These are phyloP conservation scores for Drosophila bifasciata DNA, from an alignment of 1,140 invertebrate genomes.

Conservation along the genomic window DNA sequence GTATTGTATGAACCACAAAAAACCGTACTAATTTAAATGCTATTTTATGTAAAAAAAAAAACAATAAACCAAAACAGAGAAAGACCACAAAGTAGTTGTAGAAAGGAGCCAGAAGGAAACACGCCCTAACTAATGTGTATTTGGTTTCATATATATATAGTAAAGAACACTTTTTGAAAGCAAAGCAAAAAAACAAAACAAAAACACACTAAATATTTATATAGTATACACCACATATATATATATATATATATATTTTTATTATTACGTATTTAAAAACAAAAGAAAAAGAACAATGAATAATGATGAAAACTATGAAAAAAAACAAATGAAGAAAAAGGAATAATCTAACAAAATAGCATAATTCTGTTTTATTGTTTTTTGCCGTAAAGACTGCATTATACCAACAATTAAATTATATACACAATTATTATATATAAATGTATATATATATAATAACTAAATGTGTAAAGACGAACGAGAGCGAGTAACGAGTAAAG, in stretches of 20 bases:
- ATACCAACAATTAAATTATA: conserved; percentile 83
- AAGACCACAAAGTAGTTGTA: too few species aligned
- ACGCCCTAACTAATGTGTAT: conserved; percentile 71
- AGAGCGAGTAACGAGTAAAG: conserved; percentile 35
- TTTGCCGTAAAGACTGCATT: conserved; percentile 84
- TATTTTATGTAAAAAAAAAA: too few species aligned
- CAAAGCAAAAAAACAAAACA: conserved; percentile 46
- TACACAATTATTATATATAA: conserved; percentile 38
- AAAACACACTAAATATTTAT: conserved; percentile 71
- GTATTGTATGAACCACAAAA: too few species aligned
- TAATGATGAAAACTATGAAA: conserved; percentile 31
- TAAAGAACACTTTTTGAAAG: conserved; percentile 66
- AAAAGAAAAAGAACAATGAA: conserved; percentile 14
- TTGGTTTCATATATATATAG: conserved; percentile 72
- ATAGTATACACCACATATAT: conserved; percentile 55
- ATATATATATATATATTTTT: conserved; percentile 52
- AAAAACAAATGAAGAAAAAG: conserved; percentile 62
- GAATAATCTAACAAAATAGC: conserved; percentile 53
- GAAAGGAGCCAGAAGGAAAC: neutral
- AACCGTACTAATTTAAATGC: too few species aligned
- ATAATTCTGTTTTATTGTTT: conserved; percentile 83
- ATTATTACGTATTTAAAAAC: conserved; percentile 74
- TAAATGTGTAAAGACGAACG: conserved; percentile 51
- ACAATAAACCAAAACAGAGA: too few species aligned
- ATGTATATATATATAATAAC: conserved; percentile 34